Percentiles rank a stretch among this genome's conserved stretches.
These are phyloP conservation scores for Salmo trutta DNA, from an alignment of 2,797 vertebrate species.

Conservation along the genomic window DNA sequence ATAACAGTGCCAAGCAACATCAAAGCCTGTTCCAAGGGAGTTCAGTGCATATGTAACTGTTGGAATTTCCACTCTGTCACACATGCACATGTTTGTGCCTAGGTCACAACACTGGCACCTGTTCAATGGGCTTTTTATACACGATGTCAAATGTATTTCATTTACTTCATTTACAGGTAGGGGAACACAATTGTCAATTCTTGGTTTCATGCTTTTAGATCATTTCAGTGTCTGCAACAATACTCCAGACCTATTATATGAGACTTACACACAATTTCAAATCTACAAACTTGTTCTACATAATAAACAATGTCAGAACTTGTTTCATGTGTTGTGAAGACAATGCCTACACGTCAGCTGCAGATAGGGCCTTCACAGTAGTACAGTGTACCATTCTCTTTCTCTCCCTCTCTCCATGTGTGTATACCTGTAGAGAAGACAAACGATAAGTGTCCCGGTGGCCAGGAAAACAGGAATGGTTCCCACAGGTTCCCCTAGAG, in stretches of 20 bases:
- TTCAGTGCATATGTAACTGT: neutral
- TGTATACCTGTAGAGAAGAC: slow-evolving; percentile 45
- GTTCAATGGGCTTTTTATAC: neutral
- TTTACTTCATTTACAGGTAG: neutral
- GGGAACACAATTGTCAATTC: neutral
- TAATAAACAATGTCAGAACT: too few relatives aligned
- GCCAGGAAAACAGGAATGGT: slow-evolving; percentile 41
- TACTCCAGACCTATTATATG: neutral
- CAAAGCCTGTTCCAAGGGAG: neutral
- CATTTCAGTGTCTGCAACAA: neutral
- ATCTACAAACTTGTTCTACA: too few relatives aligned
- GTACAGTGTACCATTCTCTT: too few relatives aligned
- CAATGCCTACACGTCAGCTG: too few relatives aligned
- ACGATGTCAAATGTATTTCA: neutral
- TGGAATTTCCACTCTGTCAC: neutral
- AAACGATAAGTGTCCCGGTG: slow-evolving; percentile 25
- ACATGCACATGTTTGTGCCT: neutral
- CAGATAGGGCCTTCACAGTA: too few relatives aligned
- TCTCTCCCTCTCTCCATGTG: neutral
- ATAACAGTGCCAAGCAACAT: neutral
- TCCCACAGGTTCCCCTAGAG: slow-evolving; percentile 29
- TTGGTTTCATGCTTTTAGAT: neutral
- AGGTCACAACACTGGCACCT: neutral
- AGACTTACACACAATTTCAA: too few relatives aligned
- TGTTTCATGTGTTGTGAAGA: too few relatives aligned